Evolutionary conservation across 1,140 invertebrate genomes (phyloP).

Genomic region (Ips nitidus): DNA sequence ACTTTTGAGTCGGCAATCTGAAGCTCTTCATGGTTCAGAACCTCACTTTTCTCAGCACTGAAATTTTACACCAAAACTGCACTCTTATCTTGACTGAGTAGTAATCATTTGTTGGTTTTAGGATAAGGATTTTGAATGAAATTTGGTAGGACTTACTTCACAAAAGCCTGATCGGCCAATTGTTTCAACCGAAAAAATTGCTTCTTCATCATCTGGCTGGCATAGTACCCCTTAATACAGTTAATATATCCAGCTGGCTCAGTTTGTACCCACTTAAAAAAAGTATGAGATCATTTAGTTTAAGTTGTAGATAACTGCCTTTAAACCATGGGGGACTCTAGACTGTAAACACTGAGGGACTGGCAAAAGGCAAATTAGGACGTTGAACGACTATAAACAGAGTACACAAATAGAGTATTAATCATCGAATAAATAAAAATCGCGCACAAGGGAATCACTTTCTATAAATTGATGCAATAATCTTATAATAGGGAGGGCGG

Average conservation of each 20-base stretch:
- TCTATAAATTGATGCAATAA: constrained; percentile 21
- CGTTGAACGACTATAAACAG: background rate
- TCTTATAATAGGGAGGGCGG: constrained; percentile 1
- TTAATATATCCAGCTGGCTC: too few species aligned
- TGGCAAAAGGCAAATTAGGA: background rate
- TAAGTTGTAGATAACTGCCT: constrained; percentile 11
- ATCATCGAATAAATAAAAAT: constrained; percentile 19
- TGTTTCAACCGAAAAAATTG: constrained; percentile 87
- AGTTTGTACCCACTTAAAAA: background rate
- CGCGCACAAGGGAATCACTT: constrained; percentile 26
- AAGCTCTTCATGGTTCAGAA: constrained; percentile 78
- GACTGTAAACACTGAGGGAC: background rate
- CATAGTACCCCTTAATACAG: background rate
- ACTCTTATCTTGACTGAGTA: constrained; percentile 3
- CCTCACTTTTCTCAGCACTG: constrained; percentile 79
- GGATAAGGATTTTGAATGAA: background rate
- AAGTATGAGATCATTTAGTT: constrained; percentile 24
- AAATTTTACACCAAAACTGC: constrained; percentile 55
- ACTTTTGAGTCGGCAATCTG: constrained; percentile 83
- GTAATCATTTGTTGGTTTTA: background rate
- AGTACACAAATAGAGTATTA: constrained; percentile 10
- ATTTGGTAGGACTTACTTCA: constrained; percentile 64
- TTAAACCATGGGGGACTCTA: background rate
- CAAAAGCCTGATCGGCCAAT: constrained; percentile 84
- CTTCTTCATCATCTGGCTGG: constrained; percentile 74